These are phyloP conservation scores for Sceloporus tristichus DNA, from an alignment of 2,113 vertebrate genomes.

Conservation along the genomic window DNA sequence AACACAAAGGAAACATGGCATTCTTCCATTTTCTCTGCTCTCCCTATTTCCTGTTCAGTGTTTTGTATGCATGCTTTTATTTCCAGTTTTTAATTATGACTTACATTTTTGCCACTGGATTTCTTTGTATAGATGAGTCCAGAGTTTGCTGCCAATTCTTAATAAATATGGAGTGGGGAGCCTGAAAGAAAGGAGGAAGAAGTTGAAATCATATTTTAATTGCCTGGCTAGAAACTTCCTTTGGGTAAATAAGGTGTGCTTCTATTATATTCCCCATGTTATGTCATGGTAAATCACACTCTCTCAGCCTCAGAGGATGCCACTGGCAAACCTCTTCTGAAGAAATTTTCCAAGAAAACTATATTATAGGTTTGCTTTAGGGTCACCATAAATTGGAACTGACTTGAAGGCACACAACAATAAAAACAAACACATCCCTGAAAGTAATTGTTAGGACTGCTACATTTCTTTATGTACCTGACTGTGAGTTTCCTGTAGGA, in stretches of 20 bases:
- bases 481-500: not conserved
- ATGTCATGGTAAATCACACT: not conserved
- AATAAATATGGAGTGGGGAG: constrained; percentile 2
- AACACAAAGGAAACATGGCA: constrained; percentile 34
- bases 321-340: too few relatives aligned
- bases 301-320: too few relatives aligned
- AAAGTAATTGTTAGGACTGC: too few relatives aligned
- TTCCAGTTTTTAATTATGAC: constrained; percentile 51
- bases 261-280: not conserved
- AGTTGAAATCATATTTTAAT: not conserved
- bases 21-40: constrained; percentile 31
- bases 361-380: too few relatives aligned
- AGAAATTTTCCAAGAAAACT: too few relatives aligned
- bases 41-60: constrained; percentile 4
- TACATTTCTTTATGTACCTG: too few relatives aligned
- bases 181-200: too few relatives aligned
- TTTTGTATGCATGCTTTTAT: constrained; percentile 34
- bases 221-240: not conserved
- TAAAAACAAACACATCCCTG: too few relatives aligned
- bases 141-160: constrained; percentile 33
- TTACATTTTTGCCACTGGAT: constrained; percentile 47
- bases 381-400: too few relatives aligned
- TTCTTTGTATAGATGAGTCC: constrained; percentile 45
- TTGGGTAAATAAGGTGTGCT: not conserved
- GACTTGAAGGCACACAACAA: too few relatives aligned